Evolutionary conservation across 2,113 vertebrate genomes (phyloP).

Genomic region (Nyctereutes procyonoides): DNA sequence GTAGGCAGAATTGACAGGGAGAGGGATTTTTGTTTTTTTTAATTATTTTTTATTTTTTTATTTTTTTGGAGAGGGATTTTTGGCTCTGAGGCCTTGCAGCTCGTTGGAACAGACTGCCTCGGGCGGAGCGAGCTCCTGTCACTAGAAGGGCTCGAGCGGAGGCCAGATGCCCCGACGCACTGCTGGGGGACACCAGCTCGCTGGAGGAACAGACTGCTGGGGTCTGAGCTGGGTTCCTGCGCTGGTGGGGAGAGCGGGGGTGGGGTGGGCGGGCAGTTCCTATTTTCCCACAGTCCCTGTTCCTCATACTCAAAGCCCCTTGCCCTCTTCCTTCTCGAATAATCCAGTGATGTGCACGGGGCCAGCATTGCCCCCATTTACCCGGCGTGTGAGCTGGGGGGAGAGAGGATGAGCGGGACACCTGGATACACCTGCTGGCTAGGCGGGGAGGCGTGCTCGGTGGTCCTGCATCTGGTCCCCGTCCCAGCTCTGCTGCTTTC

Average conservation of each 20-base stretch:
- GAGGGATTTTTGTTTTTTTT: neutral
- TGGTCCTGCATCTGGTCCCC: neutral
- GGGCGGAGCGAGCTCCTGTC: accelerated
- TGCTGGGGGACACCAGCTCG: neutral
- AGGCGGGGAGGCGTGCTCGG: neutral
- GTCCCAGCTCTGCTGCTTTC: neutral
- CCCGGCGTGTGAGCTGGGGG: neutral
- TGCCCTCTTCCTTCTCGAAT: neutral
- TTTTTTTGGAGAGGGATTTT: neutral
- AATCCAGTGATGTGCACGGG: neutral
- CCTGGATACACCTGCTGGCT: too few relatives aligned
- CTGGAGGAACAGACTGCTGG: accelerated
- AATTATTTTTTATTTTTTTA: too few relatives aligned
- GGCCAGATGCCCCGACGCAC: neutral
- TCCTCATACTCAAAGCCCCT: neutral
- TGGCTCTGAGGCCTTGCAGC: neutral
- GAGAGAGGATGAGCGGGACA: neutral
- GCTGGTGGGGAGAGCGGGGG: accelerated
- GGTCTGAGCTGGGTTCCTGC: neutral
- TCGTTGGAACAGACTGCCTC: neutral
- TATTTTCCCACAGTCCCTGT: neutral
- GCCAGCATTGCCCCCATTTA: neutral
- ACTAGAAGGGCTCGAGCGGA: neutral
- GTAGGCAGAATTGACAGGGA: neutral
- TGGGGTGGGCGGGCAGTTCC: accelerated